These are phyloP conservation scores for Lepidurus arcticus DNA, from an alignment of 1,140 invertebrate species.

Conservation along the genomic window DNA sequence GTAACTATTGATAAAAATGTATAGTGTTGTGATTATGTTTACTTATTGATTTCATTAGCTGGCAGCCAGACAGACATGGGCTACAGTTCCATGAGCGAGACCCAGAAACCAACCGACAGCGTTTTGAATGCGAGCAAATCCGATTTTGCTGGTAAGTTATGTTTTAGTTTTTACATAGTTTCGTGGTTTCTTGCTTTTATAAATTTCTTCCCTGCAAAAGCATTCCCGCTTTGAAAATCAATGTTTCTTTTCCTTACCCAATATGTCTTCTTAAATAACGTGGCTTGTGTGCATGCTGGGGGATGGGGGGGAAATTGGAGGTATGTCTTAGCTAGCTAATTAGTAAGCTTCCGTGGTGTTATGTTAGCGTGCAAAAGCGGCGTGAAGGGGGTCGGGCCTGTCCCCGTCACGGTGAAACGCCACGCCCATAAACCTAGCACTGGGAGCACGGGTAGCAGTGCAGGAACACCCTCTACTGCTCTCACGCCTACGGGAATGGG, in stretches of 20 bases:
- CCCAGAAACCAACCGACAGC: constrained; percentile 40
- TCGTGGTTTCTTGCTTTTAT: not conserved
- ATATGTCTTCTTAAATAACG: not conserved
- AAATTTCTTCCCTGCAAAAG: not conserved
- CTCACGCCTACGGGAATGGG: constrained; percentile 28
- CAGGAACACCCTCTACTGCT: constrained; percentile 35
- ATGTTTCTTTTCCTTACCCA: constrained; percentile 12
- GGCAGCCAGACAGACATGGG: constrained; percentile 48
- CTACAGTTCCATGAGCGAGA: constrained; percentile 50
- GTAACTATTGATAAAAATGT: no score
- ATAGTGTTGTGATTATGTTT: not conserved
- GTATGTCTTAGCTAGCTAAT: constrained; percentile 32
- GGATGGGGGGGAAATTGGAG: constrained; percentile 38
- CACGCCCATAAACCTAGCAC: constrained; percentile 38
- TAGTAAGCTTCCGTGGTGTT: constrained; percentile 23
- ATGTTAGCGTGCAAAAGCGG: constrained; percentile 24
- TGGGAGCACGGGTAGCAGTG: constrained; percentile 11
- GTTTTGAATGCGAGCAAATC: constrained; percentile 32
- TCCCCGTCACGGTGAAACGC: constrained; percentile 27
- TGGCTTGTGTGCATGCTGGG: constrained; percentile 32
- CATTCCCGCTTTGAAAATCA: not conserved
- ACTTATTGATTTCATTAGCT: constrained; percentile 32
- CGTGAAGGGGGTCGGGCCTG: not conserved
- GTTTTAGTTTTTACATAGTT: not conserved
- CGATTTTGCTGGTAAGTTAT: constrained; percentile 30